phyloP scores from a whole-genome alignment of 2,888 invertebrate genomes.

The Nipponacmea schrenckii region DNA sequence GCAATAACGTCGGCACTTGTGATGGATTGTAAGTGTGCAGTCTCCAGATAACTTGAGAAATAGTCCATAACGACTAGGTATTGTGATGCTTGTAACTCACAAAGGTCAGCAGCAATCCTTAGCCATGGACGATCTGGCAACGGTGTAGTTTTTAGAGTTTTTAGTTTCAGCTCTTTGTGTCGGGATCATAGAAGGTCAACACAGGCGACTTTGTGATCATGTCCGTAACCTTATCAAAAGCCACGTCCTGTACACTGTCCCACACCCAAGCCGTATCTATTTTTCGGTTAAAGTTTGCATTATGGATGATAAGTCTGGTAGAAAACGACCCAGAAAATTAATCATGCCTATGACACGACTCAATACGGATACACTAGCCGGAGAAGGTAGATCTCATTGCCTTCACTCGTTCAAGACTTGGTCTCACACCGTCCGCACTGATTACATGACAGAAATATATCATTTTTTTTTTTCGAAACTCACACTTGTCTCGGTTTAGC shows the following conservation, averaged over 20 bases:
- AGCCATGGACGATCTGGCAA: too few species aligned
- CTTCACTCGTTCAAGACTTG: constrained; percentile 13
- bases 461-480: constrained; percentile 19
- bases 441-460: constrained; percentile 32
- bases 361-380: not conserved
- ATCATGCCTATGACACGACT: not conserved
- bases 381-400: not conserved
- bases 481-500: constrained; percentile 31
- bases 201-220: too few species aligned
- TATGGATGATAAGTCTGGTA: not conserved
- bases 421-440: constrained; percentile 15
- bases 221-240: not conserved
- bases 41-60: too few species aligned
- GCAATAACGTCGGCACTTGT: too few species aligned
- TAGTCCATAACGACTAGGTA: too few species aligned
- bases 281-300: not conserved
- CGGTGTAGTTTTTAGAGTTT: too few species aligned
- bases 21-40: too few species aligned
- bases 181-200: too few species aligned
- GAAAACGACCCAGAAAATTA: not conserved
- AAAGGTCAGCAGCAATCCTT: too few species aligned
- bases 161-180: too few species aligned
- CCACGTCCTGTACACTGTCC: too few species aligned
- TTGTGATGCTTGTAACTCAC: too few species aligned
- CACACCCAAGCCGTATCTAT: not conserved